Evolutionary conservation across 2,888 invertebrate species (phyloP).

Genomic region (Pherbina coryleti): DNA sequence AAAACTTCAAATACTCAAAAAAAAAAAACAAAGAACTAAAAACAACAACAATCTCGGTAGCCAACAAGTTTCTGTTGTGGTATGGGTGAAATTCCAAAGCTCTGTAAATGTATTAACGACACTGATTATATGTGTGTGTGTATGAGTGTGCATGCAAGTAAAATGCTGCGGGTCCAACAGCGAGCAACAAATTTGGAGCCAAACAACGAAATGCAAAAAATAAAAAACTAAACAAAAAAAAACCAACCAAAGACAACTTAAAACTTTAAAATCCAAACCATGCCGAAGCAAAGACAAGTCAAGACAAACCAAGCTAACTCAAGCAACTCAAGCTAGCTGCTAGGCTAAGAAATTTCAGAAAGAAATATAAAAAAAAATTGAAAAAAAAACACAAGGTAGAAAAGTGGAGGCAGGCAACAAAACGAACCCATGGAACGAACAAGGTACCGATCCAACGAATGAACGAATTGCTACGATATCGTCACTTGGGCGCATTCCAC

Average conservation of each 20-base stretch:
- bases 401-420: not conserved
- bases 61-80: not conserved
- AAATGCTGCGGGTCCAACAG: not conserved
- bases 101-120: not conserved
- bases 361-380: not conserved
- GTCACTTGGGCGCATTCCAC: constrained; percentile 67
- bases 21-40: not conserved
- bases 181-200: constrained; percentile 40
- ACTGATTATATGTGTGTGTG: not conserved
- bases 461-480: constrained; percentile 63
- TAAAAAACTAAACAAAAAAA: constrained; percentile 26
- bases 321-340: no score
- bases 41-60: not conserved
- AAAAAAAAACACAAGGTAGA: not conserved
- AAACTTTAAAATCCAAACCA: constrained; percentile 3
- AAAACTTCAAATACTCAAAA: no score
- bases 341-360: not conserved
- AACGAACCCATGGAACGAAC: constrained; percentile 3
- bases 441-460: constrained; percentile 38
- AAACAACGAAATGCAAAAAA: constrained; percentile 41
- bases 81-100: not conserved
- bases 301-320: no score
- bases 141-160: constrained; percentile 18
- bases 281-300: no score
- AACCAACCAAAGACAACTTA: constrained; percentile 31